Percentiles rank a stretch among this genome's conserved stretches.
Conservation (phyloP, 2,888 invertebrate species). For the Dilophus febrilis region DNA sequence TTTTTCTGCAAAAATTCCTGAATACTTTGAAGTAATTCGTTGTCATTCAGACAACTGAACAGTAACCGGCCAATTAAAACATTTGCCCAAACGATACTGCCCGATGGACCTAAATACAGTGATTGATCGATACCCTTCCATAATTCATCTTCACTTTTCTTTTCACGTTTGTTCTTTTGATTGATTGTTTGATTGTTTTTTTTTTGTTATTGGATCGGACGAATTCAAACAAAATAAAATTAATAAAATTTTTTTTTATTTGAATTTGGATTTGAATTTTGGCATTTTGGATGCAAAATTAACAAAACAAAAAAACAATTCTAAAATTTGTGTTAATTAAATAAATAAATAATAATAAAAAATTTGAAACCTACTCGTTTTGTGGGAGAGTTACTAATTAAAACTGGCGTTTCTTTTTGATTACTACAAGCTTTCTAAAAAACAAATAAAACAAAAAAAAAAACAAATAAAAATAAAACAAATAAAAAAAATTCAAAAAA, state of each 20-base stretch:
- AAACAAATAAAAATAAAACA: slow-evolving; percentile 8
- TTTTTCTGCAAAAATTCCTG: slow-evolving; percentile 28
- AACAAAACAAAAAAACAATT: no score
- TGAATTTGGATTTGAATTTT: neutral
- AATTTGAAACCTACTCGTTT: slow-evolving; percentile 8
- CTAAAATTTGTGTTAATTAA: no score
- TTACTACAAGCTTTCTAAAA: slow-evolving; percentile 23
- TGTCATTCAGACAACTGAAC: slow-evolving; percentile 23
- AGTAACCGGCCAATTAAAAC: slow-evolving; percentile 23
- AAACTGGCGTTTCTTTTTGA: slow-evolving; percentile 22
- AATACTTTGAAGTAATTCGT: slow-evolving; percentile 19
- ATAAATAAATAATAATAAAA: no score
- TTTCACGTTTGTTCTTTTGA: slow-evolving; percentile 22
- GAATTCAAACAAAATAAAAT: no score
- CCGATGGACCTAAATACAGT: slow-evolving; percentile 26
- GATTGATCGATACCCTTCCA: slow-evolving; percentile 30
- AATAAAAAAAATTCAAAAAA: neutral
- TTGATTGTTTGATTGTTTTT: no score
- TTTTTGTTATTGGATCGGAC: no score
- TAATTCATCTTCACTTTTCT: slow-evolving; percentile 25
- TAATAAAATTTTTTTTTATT: no score
- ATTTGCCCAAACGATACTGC: slow-evolving; percentile 20
- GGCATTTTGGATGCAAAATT: slow-evolving; percentile 2
- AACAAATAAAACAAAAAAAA: slow-evolving; percentile 6
- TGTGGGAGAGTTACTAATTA: slow-evolving; percentile 12